A percentile compares a stretch with the other conserved stretches of the same genome.
Evolutionary conservation across 2,888 invertebrate genomes (phyloP).

Genomic region (Penaeus monodon): DNA sequence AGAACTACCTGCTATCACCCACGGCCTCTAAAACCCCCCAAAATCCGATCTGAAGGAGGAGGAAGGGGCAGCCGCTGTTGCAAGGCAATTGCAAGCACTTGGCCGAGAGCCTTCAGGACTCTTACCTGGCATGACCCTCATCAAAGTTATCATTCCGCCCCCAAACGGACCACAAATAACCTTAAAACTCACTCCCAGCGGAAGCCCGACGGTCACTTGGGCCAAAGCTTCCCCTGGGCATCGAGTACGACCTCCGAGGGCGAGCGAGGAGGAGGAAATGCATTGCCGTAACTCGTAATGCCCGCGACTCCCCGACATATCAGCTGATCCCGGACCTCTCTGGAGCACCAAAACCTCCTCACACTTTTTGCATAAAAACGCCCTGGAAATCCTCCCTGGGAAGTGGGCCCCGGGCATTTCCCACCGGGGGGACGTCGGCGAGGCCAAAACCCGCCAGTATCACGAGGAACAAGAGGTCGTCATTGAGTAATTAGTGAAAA

Average conservation of each 20-base stretch:
- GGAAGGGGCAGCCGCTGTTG: no score
- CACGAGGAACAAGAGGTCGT: slow-evolving; percentile 11
- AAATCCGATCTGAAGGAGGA: no score
- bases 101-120: no score
- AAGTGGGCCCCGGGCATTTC: not conserved
- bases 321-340: slow-evolving; percentile 40
- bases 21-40: no score
- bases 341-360: slow-evolving; percentile 23
- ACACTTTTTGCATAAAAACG: slow-evolving; percentile 38
- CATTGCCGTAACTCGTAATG: slow-evolving; percentile 27
- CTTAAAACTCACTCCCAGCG: no score
- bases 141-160: not conserved
- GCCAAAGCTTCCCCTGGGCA: no score
- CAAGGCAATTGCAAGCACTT: no score
- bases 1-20: no score
- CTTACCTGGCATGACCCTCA: no score
- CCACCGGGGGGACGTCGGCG: not conserved
- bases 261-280: not conserved
- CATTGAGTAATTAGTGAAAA: slow-evolving; percentile 33
- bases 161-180: not conserved
- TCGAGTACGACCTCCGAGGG: no score
- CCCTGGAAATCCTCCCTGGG: not conserved
- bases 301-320: slow-evolving; percentile 35
- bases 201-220: no score
- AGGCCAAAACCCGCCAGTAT: slow-evolving; percentile 22